These are phyloP conservation scores for Creontiades dilutus DNA, from an alignment of 2,888 invertebrate genomes.

Conservation along the genomic window DNA sequence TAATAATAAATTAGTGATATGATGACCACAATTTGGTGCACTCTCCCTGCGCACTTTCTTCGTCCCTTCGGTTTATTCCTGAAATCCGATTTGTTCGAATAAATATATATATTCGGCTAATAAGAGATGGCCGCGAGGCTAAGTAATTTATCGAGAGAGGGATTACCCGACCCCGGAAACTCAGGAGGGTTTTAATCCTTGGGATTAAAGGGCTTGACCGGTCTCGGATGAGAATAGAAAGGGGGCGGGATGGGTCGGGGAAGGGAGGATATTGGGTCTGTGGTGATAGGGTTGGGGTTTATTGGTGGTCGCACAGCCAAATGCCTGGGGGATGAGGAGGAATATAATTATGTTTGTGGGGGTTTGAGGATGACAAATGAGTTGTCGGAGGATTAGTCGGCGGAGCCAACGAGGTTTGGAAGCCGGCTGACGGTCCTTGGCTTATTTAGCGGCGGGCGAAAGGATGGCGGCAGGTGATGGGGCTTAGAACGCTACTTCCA, in stretches of 20 bases:
- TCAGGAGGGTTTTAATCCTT: neutral
- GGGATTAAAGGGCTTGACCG: constrained; percentile 29
- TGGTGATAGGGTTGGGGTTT: constrained; percentile 1
- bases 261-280: neutral
- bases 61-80: too few species aligned
- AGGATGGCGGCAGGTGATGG: too few species aligned
- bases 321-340: neutral
- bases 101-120: neutral
- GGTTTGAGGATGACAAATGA: constrained; percentile 21
- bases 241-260: neutral
- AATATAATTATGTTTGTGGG: constrained; percentile 11
- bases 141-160: neutral
- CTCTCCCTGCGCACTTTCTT: neutral
- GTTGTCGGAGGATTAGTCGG: constrained; percentile 12
- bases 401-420: too few species aligned
- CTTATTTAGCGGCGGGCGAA: too few species aligned
- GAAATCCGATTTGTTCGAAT: neutral
- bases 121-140: neutral
- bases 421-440: too few species aligned
- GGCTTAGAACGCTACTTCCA: too few species aligned
- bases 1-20: too few species aligned
- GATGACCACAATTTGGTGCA: neutral
- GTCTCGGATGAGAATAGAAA: neutral
- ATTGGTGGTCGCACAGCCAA: constrained; percentile 7
- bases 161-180: neutral